These are phyloP conservation scores for Onthophagus taurus DNA, from an alignment of 1,140 invertebrate species.

Conservation along the genomic window DNA sequence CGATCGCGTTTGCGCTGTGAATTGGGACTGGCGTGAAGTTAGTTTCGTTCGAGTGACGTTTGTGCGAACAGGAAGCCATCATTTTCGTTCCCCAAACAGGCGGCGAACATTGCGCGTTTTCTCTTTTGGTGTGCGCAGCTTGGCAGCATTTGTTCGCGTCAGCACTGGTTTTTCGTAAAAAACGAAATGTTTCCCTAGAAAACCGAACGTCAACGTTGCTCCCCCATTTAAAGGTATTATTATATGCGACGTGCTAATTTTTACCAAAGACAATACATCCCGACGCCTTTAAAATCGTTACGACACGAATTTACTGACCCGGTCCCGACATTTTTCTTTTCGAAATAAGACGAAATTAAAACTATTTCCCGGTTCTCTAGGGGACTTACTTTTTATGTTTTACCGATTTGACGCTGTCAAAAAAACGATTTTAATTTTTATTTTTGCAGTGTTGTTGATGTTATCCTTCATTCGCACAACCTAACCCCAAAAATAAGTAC, in stretches of 20 bases:
- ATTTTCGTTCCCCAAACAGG: too few species aligned
- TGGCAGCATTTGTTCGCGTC: constrained; percentile 39
- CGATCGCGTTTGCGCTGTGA: too few species aligned
- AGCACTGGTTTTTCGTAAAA: constrained; percentile 34
- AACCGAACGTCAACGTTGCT: too few species aligned
- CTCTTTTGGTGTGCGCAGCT: too few species aligned
- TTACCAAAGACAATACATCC: not conserved
- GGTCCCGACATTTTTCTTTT: constrained; percentile 12
- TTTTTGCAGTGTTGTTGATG: constrained; percentile 3
- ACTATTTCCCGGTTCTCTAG: constrained; percentile 15
- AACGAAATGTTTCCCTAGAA: constrained; percentile 37
- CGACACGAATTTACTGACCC: constrained; percentile 7
- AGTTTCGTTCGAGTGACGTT: too few species aligned
- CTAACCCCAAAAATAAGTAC: not conserved
- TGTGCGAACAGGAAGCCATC: too few species aligned
- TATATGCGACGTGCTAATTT: constrained; percentile 5
- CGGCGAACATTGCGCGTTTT: too few species aligned
- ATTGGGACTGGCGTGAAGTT: too few species aligned
- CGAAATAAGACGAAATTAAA: constrained; percentile 8
- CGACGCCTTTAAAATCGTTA: not conserved
- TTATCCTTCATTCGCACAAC: constrained; percentile 8
- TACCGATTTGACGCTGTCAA: constrained; percentile 11
- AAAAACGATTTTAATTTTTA: constrained; percentile 7
- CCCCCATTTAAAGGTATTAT: constrained; percentile 32
- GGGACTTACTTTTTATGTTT: constrained; percentile 18